Conservation (phyloP, 2,888 invertebrate genomes). For the Linhomoeus sp. region DNA sequence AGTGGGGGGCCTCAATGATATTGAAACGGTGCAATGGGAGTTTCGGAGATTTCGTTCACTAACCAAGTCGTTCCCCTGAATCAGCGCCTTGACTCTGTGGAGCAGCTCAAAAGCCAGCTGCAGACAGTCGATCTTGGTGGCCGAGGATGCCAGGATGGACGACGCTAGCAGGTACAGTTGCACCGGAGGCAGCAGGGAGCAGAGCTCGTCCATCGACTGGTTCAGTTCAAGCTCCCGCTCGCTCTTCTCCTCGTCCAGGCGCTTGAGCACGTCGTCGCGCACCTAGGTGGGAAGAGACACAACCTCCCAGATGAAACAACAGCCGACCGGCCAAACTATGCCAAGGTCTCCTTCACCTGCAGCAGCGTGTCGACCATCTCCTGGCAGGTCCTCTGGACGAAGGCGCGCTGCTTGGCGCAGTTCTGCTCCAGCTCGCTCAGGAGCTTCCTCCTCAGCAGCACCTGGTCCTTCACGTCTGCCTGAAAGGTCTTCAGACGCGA, state of each 20-base stretch:
- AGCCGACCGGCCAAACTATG: too few relatives aligned
- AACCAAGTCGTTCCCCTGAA: too few relatives aligned
- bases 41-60: too few relatives aligned
- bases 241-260: constrained; percentile 34
- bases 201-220: constrained; percentile 11
- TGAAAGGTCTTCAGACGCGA: constrained; percentile 31
- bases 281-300: constrained; percentile 9
- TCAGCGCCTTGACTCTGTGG: neutral
- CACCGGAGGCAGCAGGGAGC: constrained; percentile 27
- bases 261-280: constrained; percentile 42
- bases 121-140: constrained; percentile 52
- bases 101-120: constrained; percentile 37
- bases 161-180: constrained; percentile 49
- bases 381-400: constrained; percentile 45
- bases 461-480: constrained; percentile 46
- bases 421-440: constrained; percentile 46
- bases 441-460: constrained; percentile 44
- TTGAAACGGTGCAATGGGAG: too few relatives aligned
- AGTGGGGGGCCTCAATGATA: too few relatives aligned
- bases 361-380: constrained; percentile 46
- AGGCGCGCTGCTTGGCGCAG: constrained; percentile 46
- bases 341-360: constrained; percentile 30
- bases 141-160: constrained; percentile 48
- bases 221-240: constrained; percentile 11
- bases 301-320: constrained; percentile 10